Conservation (phyloP, 2,797 vertebrate species). For the Smutsia temminckii region DNA sequence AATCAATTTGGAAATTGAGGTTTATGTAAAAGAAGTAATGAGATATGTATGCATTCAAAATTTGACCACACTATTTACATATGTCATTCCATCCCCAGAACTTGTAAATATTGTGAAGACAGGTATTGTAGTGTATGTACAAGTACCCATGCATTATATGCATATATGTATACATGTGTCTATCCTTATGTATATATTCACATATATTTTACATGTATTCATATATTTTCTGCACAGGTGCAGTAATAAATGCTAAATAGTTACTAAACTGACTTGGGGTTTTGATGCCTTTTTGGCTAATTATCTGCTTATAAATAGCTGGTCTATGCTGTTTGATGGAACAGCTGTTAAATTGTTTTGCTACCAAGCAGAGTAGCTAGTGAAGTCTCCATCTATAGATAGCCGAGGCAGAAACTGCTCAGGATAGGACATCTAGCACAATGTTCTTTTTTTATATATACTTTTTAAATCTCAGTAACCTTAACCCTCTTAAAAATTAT, state of each 20-base stretch:
- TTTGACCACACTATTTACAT: neutral
- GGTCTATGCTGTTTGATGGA: neutral
- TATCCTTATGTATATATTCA: neutral
- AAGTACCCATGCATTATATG: neutral
- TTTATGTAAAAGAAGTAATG: neutral
- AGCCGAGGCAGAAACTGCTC: neutral
- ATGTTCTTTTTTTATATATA: neutral
- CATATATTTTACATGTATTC: neutral
- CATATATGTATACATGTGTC: neutral
- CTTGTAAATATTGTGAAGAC: neutral
- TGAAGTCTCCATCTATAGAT: neutral
- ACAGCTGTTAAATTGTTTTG: neutral
- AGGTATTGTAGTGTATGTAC: neutral
- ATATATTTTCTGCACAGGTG: neutral
- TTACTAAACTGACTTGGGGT: neutral
- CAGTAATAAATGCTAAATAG: neutral
- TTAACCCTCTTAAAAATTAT: neutral
- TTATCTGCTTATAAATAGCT: neutral
- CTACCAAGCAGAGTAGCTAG: neutral
- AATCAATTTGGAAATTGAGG: neutral
- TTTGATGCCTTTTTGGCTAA: neutral
- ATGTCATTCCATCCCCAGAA: neutral
- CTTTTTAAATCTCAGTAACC: neutral
- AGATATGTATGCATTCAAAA: neutral
- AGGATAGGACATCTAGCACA: neutral